Evolutionary conservation across 2,797 vertebrate species (phyloP).

Genomic region (Rhyacichthys aspro): DNA sequence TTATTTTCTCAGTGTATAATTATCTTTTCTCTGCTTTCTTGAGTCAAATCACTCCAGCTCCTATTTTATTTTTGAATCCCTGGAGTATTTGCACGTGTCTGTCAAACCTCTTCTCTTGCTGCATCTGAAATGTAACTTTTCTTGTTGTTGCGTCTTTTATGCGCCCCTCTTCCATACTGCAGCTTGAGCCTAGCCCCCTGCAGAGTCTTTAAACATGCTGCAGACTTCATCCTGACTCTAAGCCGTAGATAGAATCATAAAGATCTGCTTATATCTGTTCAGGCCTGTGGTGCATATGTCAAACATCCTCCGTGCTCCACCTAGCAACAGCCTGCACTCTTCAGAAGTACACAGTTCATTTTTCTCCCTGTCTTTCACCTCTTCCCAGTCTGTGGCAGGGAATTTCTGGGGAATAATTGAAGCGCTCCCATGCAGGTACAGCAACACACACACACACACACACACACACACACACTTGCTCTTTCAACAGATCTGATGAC

Average conservation of each 20-base stretch:
- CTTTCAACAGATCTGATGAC: constrained; percentile 62
- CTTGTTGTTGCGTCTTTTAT: background rate
- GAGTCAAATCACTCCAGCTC: background rate
- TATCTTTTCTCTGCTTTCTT: background rate
- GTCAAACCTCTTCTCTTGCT: background rate
- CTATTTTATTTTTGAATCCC: background rate
- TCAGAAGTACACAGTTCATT: constrained; percentile 18
- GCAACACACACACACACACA: constrained; percentile 21
- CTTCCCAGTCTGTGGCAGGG: constrained; percentile 51
- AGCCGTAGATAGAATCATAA: background rate
- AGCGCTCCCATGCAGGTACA: constrained; percentile 54
- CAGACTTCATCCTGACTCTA: background rate
- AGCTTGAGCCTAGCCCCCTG: constrained; percentile 3
- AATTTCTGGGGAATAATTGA: constrained; percentile 54
- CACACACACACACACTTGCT: constrained; percentile 32
- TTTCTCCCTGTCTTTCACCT: constrained; percentile 36
- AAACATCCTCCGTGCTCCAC: constrained; percentile 58
- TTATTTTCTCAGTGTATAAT: constrained; percentile 5
- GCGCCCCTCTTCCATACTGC: background rate
- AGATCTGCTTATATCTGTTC: background rate
- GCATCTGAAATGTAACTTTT: background rate
- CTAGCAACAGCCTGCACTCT: constrained; percentile 62
- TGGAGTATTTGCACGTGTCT: background rate
- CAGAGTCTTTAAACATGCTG: background rate
- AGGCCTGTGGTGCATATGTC: constrained; percentile 12